Base-by-base conservation (phyloP, 2,888 invertebrate species). In the Eulithis testata region DNA sequence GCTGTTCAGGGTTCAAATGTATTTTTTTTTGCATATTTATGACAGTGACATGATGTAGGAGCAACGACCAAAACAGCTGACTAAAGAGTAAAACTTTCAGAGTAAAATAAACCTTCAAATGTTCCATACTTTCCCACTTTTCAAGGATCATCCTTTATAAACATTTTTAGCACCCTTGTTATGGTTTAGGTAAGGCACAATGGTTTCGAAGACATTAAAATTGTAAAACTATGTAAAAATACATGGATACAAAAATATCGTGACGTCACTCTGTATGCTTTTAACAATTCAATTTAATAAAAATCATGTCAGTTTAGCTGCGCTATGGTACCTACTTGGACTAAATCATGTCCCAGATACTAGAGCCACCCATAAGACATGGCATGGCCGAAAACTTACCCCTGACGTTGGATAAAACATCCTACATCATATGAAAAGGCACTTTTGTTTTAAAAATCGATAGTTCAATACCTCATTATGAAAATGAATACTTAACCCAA, bases 181-280 rank as follows among this genome's bases (percentile, higher is more conserved):
- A 6, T 31, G 11, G 31, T 51, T 9, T 37, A 52, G 12, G 0
- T 37, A 21, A 55, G 55, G 55, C 55, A 55, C 55, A 55, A 21
- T 47, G 36, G 12, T 9, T 37, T 47, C 37, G 56, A 51, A 27
- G 14, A 47, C 4, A 55, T 55, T 0, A 31, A 21, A 43, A 31
- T 44, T 43, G 43, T 44, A 55, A 40, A 43, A 12, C 6, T 44
- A 11, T 55, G 27, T 55, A 43, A 55, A 51, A 14, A 11, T 50
- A 60, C 44, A 50, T 1, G 6, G 21, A n/a, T 58, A 58, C 14
- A 60, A 45, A 60, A 60, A 60, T 60, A 60, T 51, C 14, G 51
- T 51, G 6, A 14, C 21, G 47, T 47, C 14, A 47, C 11, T n/a
- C n/a, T 21, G 4, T 12, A 12, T 0, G n/a, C 12, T 12, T 12